Base-by-base conservation (phyloP, 2,888 invertebrate species). In the Ryuthela nishihirai region DNA sequence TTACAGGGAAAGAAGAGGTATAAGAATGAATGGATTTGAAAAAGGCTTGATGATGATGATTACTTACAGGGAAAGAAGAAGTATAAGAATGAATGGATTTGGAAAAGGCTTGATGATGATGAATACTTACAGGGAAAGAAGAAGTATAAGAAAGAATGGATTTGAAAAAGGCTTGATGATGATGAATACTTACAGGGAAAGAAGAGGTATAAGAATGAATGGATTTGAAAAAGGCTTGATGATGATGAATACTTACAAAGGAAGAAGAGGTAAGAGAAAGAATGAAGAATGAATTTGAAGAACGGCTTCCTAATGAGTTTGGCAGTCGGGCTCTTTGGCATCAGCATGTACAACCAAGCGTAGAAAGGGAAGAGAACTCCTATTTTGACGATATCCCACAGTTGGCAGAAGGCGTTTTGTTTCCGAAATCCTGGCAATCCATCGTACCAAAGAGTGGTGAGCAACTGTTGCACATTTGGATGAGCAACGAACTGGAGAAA, bases 391-490 rank as follows among this genome's bases (percentile, higher is more conserved):
- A 74, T 74, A 42, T 76, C 70, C 39, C 73, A 65, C 12, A 74
- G 71, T 68, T 77, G 76, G 65, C 74, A 70, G 24, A 76, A 66
- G 40, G 75, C 72, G 62, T 75, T 75, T 43, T 73, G 68, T 42
- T 77, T 71, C 29, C 78, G 68, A 68, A 78, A 77, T 5, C 76
- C 76, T 1, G 77, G 77, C 36, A 78, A 68, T 23, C 78, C 78
- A 52, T 78, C 77, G 67, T 78, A 78, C 78, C 78, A 78, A 36
- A 78, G 88, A 62, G 92, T 89, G 36, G 93, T 93, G 67, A 95
- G 78, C 62, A 95, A 79, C 76, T 95, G 95, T 75, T 95, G 95
- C 66, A 95, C 95, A 79, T 93, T 94, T 0, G 94, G 90, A 76
- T 95, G 95, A 25, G 94, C 90, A 66, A 95, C 94, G 79, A 95